A percentile compares a stretch with the other conserved stretches of the same genome.
Conservation (phyloP, 2,888 invertebrate species). For the Chymomyza fuscimana region DNA sequence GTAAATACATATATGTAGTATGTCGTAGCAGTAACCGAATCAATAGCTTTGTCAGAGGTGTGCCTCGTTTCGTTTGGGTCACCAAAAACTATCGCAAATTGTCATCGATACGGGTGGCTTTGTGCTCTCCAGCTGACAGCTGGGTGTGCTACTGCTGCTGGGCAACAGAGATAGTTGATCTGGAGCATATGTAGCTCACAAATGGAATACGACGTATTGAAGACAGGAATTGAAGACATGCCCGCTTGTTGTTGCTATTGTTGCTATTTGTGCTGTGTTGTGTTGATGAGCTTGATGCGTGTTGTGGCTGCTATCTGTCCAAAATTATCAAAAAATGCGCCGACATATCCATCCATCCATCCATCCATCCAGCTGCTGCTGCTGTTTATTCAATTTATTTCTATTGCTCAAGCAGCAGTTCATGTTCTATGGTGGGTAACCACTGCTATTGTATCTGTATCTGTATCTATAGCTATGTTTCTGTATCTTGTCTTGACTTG, state of each 20-base stretch:
- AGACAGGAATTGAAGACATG: not conserved
- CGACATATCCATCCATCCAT: conserved; percentile 54
- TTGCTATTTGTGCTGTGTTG: not conserved
- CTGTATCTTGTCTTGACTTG: not conserved
- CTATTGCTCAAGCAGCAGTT: conserved; percentile 50
- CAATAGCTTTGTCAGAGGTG: conserved; percentile 37
- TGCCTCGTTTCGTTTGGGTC: conserved; percentile 44
- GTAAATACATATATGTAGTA: not conserved
- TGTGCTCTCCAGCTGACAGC: conserved; percentile 49
- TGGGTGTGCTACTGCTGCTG: conserved; percentile 18
- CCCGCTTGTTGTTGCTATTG: not conserved
- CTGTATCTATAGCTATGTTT: not conserved
- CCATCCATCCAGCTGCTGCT: conserved; percentile 40
- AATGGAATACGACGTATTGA: not conserved
- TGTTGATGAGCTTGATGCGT: conserved; percentile 25
- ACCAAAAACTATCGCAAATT: conserved; percentile 65
- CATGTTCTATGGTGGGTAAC: not conserved
- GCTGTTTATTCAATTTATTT: conserved; percentile 69
- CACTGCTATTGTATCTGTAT: not conserved
- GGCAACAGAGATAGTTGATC: conserved; percentile 26
- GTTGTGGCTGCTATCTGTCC: conserved; percentile 57
- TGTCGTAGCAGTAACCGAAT: conserved; percentile 9
- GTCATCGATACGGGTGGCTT: conserved; percentile 68
- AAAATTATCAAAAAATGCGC: conserved; percentile 61
- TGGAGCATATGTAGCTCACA: conserved; percentile 51